Evolutionary conservation across 2,113 vertebrate genomes (phyloP).

Genomic region (Thunnus maccoyii): DNA sequence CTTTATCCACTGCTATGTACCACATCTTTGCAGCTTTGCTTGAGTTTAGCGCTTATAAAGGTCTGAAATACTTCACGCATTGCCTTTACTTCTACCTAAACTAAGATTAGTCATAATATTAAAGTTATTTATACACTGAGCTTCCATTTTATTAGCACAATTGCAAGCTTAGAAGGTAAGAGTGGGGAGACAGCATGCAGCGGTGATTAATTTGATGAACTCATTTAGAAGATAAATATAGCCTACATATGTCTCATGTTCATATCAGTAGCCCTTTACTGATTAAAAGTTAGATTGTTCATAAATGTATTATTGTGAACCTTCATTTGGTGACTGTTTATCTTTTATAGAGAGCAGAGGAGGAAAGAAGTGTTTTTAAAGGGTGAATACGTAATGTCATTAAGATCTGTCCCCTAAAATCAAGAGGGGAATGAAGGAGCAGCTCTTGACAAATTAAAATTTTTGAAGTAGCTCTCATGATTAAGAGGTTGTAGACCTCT

Average conservation of each 20-base stretch:
- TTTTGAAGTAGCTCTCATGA: not conserved
- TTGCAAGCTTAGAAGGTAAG: no score
- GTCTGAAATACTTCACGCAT: no score
- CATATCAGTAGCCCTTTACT: no score
- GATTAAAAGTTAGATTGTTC: not conserved
- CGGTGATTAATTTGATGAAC: no score
- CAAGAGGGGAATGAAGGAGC: not conserved
- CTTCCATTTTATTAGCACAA: no score
- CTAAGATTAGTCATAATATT: no score
- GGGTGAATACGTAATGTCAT: slow-evolving; percentile 7
- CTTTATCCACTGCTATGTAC: no score
- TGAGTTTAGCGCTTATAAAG: not conserved
- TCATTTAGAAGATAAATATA: no score
- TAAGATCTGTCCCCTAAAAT: not conserved
- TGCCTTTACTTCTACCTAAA: no score
- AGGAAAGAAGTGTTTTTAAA: slow-evolving; percentile 9
- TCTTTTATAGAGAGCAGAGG: not conserved
- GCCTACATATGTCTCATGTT: not conserved
- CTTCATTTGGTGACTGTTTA: not conserved
- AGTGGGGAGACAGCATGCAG: no score
- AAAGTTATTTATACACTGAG: not conserved
- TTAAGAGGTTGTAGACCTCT: slow-evolving; percentile 8
- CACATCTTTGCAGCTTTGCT: no score
- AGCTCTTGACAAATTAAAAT: not conserved
- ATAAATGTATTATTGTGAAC: not conserved